A percentile compares a stretch with the other conserved stretches of the same genome.
phyloP scores from a whole-genome alignment of 2,113 vertebrate species.

The Trinectes maculatus region DNA sequence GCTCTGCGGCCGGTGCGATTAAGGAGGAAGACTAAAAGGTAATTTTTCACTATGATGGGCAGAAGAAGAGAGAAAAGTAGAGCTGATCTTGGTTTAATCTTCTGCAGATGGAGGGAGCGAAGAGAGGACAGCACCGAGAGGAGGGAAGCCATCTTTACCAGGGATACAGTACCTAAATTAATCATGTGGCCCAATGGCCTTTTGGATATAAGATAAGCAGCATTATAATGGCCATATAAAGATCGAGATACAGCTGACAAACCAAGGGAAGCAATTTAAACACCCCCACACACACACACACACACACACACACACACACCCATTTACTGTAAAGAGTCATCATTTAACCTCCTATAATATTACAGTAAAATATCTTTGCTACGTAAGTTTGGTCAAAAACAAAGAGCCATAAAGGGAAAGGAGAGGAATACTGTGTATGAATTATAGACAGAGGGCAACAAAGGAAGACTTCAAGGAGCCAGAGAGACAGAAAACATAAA shows the following conservation, averaged over 20 bases:
- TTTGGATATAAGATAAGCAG: slow-evolving; percentile 77
- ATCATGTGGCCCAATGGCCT: slow-evolving; percentile 69
- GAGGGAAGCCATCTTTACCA: slow-evolving; percentile 54
- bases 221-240: slow-evolving; percentile 68
- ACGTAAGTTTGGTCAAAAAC: slow-evolving; percentile 12
- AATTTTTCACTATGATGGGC: slow-evolving; percentile 79
- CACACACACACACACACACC: slow-evolving; percentile 20
- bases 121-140: slow-evolving; percentile 45
- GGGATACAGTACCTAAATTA: slow-evolving; percentile 69
- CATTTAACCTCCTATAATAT: slow-evolving; percentile 59
- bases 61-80: slow-evolving; percentile 67
- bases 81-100: slow-evolving; percentile 72
- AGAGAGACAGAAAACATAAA: slow-evolving; percentile 25
- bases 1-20: slow-evolving; percentile 68
- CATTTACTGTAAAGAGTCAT: slow-evolving; percentile 22
- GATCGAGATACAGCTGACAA: slow-evolving; percentile 51
- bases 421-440: too few species aligned
- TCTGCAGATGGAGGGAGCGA: slow-evolving; percentile 58
- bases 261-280: slow-evolving; percentile 49
- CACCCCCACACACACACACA: slow-evolving; percentile 26
- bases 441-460: slow-evolving; percentile 9
- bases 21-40: slow-evolving; percentile 75
- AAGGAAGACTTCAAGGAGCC: slow-evolving; percentile 34
- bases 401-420: slow-evolving; percentile 18
- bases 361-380: slow-evolving; percentile 43